Conservation (phyloP, 2,113 vertebrate genomes). For the Urocolius indicus region DNA sequence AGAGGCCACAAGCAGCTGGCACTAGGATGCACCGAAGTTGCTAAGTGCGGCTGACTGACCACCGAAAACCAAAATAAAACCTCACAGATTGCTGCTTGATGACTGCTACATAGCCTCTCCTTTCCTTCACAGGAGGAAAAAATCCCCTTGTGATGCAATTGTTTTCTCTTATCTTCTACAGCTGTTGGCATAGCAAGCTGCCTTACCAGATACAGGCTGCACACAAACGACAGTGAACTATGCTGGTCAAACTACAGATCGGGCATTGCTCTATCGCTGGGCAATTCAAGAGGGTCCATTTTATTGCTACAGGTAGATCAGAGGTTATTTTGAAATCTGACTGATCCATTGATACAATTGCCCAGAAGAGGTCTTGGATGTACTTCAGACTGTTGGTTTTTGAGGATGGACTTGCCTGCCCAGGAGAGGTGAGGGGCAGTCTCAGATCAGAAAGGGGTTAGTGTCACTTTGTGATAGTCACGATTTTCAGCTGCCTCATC, state of each 20-base stretch:
- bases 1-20: not conserved
- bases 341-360: not conserved
- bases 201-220: not conserved
- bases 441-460: not conserved
- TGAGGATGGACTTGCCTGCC: not conserved
- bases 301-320: not conserved
- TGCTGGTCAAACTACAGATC: not conserved
- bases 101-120: not conserved
- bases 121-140: not conserved
- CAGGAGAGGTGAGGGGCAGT: not conserved
- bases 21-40: rapidly evolving
- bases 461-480: not conserved
- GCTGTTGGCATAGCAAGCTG: not conserved
- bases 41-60: not conserved
- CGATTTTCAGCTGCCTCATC: not conserved
- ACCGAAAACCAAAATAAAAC: not conserved
- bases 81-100: not conserved
- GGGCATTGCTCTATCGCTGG: not conserved
- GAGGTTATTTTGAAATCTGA: not conserved
- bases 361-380: not conserved
- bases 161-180: not conserved
- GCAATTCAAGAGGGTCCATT: not conserved
- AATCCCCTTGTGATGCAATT: not conserved
- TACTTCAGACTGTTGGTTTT: not conserved
- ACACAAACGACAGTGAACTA: not conserved